These are phyloP conservation scores for Hippocampus abdominalis DNA, from an alignment of 2,113 vertebrate genomes.

Conservation along the genomic window DNA sequence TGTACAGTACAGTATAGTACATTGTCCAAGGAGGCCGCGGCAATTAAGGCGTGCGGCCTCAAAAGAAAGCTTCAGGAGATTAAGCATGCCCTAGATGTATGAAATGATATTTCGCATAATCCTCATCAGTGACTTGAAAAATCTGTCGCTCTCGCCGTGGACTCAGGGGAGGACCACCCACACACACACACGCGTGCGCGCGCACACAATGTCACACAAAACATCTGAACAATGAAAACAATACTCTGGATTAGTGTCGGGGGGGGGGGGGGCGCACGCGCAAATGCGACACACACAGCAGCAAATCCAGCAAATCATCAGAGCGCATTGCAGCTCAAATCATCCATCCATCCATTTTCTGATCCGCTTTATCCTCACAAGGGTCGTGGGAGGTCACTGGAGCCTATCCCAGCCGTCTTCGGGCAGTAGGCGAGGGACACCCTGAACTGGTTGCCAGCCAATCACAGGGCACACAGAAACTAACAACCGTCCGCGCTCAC, in stretches of 20 bases:
- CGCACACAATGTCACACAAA: slow-evolving; percentile 4
- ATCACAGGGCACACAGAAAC: too few relatives aligned
- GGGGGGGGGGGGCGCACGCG: background rate
- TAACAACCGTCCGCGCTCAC: too few relatives aligned
- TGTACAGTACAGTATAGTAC: background rate
- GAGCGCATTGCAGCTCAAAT: too few relatives aligned
- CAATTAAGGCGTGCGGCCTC: slow-evolving; percentile 30
- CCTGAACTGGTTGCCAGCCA: too few relatives aligned
- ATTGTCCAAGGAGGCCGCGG: background rate
- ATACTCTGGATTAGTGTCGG: background rate
- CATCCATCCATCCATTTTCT: too few relatives aligned
- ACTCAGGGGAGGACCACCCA: slow-evolving; percentile 23
- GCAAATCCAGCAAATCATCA: background rate
- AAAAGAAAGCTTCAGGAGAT: slow-evolving; percentile 49
- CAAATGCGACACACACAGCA: background rate
- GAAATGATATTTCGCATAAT: slow-evolving; percentile 59
- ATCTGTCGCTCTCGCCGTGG: slow-evolving; percentile 39
- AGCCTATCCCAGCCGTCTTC: too few relatives aligned
- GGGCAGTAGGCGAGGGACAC: too few relatives aligned
- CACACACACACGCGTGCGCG: slow-evolving; percentile 26
- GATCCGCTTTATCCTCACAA: too few relatives aligned
- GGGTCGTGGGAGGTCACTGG: too few relatives aligned
- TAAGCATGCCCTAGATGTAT: slow-evolving; percentile 46
- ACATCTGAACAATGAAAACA: slow-evolving; percentile 15
- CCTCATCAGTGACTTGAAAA: slow-evolving; percentile 44